Base-by-base conservation (phyloP, 2,888 invertebrate genomes). In the Mechanitis messenoides region DNA sequence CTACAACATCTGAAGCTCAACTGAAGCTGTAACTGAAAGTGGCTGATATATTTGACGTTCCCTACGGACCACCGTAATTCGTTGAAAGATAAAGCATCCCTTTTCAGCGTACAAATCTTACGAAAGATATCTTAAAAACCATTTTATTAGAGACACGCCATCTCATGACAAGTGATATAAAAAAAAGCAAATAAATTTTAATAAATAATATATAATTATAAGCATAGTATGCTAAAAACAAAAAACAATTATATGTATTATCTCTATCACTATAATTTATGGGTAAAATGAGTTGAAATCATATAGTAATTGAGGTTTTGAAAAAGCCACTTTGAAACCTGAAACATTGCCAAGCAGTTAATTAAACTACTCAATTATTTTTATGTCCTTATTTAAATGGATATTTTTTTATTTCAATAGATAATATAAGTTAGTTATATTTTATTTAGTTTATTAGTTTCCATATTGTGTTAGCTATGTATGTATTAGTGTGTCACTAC, bases 1-100 rank as follows among this genome's bases (percentile, higher is more conserved):
- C 71, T 65, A 67, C 75, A 72, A 72, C 71, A 77, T 72, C 78
- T 76, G 75, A 70, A 69, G 73, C 71, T 72, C 76, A 81, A 85
- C 87, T 86, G 83, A 75, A 67, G 53, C 57, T 58, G 60, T 60
- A 65, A 50, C 58, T 64, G 56, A 57, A 58, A 71, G 62, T 68
- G 64, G 55, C 61, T 63, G 60, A 67, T 69, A 69, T 53, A 65
- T 66, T 68, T 62, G 60, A 64, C 53, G 62, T 65, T 62, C 69
- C 66, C 64, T 54, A 62, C 60, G 62, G 53, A 28, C 3, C 60
- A 61, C 59, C 62, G 62, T 65, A 68, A 66, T 62, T 65, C 60
- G 61, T 62, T 62, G 59, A 31, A 53, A 31, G 45, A 58, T 56
- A 47, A 54, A 61, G 53, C 54, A 46, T 46, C 46, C 45, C 42